Evolutionary conservation across 2,797 vertebrate species (phyloP).

Genomic region (Danio kyathit): DNA sequence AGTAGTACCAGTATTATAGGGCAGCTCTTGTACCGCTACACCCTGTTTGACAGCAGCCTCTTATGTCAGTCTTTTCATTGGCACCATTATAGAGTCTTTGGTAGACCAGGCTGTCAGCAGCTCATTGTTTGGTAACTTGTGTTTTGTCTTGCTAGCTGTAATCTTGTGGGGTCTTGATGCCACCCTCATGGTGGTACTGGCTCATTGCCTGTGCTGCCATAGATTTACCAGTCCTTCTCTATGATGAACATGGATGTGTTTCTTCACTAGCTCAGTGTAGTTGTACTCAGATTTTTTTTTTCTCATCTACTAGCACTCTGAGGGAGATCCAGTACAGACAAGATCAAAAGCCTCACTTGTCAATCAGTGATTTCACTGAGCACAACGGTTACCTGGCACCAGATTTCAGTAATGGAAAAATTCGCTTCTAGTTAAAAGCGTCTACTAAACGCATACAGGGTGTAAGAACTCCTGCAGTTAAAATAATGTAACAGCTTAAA

Average conservation of each 20-base stretch:
- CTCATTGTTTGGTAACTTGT: slow-evolving; percentile 22
- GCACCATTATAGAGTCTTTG: background rate
- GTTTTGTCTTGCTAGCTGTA: slow-evolving; percentile 33
- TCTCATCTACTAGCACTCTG: background rate
- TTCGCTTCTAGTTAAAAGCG: no score
- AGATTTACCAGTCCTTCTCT: background rate
- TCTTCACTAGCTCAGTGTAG: background rate
- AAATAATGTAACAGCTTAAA: background rate
- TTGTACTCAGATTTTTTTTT: background rate
- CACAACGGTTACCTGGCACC: no score
- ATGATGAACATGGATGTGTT: background rate
- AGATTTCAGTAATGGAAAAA: no score
- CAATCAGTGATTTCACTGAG: background rate
- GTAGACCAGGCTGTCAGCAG: slow-evolving; percentile 19
- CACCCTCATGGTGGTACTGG: slow-evolving; percentile 24
- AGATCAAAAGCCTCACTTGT: slow-evolving; percentile 11
- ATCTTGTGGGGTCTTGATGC: slow-evolving; percentile 27
- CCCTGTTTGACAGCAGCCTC: background rate
- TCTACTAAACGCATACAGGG: background rate
- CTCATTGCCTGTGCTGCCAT: slow-evolving; percentile 10
- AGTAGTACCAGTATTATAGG: background rate
- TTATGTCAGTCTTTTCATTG: slow-evolving; percentile 13
- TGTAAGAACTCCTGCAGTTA: background rate
- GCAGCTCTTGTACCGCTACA: background rate
- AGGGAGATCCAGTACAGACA: slow-evolving; percentile 1